Evolutionary conservation across 2,888 invertebrate genomes (phyloP), one percentile per base, ranked within the genome.

Genomic region (Tetragonisca angustula): DNA sequence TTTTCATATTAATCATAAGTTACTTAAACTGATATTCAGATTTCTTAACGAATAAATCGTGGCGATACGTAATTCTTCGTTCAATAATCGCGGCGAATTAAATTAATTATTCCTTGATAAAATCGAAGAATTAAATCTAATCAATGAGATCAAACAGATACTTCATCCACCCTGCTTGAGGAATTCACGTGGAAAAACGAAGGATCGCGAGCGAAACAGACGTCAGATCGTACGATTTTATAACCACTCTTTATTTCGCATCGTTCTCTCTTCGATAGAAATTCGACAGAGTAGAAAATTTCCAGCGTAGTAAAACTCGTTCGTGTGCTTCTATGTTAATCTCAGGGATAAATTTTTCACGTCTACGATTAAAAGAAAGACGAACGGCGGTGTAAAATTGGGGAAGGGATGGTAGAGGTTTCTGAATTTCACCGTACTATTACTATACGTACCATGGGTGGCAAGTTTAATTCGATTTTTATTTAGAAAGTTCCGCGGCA

Each of bases 401-500:
- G 19, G 11, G 17, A 36, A n/a, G 9, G 27, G 19, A 17, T n/a
- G 19, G 5, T 2, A 54, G 36, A 27, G 21, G 19, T 56, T 67
- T 49, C 13, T 59, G 43, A 68, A 73, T 56, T 52, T 61, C 15
- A 54, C 24, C 54, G 50, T 32, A 19, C 6, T 17, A 15, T 27
- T 56, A 72, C 32, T 59, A 59, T n/a, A 36, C 36, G 32, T 62
- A 75, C 21, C 43, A 68, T 17, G 21, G 19, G 71, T 36, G 4
- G 71, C 52, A 72, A 68, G 72, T 75, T 75, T 74, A 86, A 88
- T 83, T 76, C 71, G 77, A 85, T 87, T 83, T 88, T 86, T 87
- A 80, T 74, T 84, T 61, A 49, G 49, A 36, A 82, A 84, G 79
- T 80, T 88, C 13, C 65, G 71, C 50, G 65, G 74, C 76, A 56